A percentile compares a stretch with the other conserved stretches of the same genome.
Conservation (phyloP, 2,113 vertebrate species). For the Channa argus region DNA sequence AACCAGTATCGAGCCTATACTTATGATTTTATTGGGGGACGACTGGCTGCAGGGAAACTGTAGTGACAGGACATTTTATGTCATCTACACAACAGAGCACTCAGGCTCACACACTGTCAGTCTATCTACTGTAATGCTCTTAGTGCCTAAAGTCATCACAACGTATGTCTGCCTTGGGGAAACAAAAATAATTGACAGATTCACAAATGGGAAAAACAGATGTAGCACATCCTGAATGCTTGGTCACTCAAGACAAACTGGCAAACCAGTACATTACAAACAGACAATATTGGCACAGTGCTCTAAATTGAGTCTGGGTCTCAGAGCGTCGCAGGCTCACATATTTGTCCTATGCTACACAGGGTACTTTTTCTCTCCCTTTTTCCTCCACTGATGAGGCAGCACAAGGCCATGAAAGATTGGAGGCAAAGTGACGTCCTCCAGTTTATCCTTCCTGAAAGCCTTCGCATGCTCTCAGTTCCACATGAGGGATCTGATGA, state of each 20-base stretch:
- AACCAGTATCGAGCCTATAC: neutral
- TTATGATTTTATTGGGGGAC: neutral
- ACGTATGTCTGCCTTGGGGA: slow-evolving; percentile 30
- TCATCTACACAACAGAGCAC: neutral
- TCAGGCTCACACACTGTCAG: neutral
- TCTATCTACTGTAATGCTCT: slow-evolving; percentile 13
- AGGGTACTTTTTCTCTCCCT: slow-evolving; percentile 40
- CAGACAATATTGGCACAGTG: slow-evolving; percentile 36
- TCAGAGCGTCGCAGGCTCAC: slow-evolving; percentile 23
- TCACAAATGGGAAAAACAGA: slow-evolving; percentile 50
- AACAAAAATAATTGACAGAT: slow-evolving; percentile 54
- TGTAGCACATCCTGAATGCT: slow-evolving; percentile 18
- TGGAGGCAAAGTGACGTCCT: slow-evolving; percentile 81
- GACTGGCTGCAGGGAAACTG: neutral
- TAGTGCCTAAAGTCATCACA: slow-evolving; percentile 30
- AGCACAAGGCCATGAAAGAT: slow-evolving; percentile 77
- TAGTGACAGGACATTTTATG: slow-evolving; percentile 7
- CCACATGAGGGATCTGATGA: slow-evolving; percentile 86
- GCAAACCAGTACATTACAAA: slow-evolving; percentile 33
- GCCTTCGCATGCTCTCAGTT: slow-evolving; percentile 85
- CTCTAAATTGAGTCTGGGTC: slow-evolving; percentile 53
- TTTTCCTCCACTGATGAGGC: slow-evolving; percentile 69
- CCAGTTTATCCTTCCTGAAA: slow-evolving; percentile 83
- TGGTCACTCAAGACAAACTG: slow-evolving; percentile 51
- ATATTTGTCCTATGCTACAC: slow-evolving; percentile 48